Evolutionary conservation across 2,797 vertebrate genomes (phyloP), one percentile per base, ranked within the genome.

Genomic region (Acanthiza pusilla): DNA sequence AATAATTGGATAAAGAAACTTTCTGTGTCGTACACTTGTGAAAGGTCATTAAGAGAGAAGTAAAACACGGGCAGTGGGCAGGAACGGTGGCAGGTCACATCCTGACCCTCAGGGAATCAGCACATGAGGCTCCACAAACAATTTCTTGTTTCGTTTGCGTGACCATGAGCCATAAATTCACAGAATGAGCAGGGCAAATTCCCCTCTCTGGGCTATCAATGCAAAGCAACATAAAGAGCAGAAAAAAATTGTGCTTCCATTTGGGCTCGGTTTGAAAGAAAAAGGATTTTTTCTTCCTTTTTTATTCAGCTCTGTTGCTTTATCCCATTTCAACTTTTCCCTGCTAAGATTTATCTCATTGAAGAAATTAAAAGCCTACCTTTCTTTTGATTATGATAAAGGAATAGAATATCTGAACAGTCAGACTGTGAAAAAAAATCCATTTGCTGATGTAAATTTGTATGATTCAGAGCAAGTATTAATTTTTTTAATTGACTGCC

Each of bases 1-100:
- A 76, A 79, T 84, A 89, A 81, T 51, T 91, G 40, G 57, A 77
- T 67, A 68, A 91, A 94, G 83, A 77, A 77, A 77, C 43, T 89
- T 79, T 3, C 7, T 55, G 10, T 40, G 43, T 36, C 88, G 42
- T 58, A 8, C 66, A 47, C 60, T 94, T 88, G 68, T 82, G 70
- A 93, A 94, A 95, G 88, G 81, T 79, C 85, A 65, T 73, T 63
- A 80, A 36, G 68, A 81, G 79, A 48, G 50, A 43, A 75, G 62
- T 5, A 60, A 80, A 13, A 6, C 65, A 48, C 5, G 47, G 61
- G 73, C 91, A 91, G 76, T 38, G 75, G 70, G 66, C 63, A 90
- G 72, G 63, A 84, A 7, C 10, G 21, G 53, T 84, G 88, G 50
- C 45, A n/a, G 67, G 77, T 74, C 90, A 53, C 86, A 82, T 40